Conservation (phyloP, 2,797 vertebrate species). For the Hyperoplus lanceolatus region DNA sequence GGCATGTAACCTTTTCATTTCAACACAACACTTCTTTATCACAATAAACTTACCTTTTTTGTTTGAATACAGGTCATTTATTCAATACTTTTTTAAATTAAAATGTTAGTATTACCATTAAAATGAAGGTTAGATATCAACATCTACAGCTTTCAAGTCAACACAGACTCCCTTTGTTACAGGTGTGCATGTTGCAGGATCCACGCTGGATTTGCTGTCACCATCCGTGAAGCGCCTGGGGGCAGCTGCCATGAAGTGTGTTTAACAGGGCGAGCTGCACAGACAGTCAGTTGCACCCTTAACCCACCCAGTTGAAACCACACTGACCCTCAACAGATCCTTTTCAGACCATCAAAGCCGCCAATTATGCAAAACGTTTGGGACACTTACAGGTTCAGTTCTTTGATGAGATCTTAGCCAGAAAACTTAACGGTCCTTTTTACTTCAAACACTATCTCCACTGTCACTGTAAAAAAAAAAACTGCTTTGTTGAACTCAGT, state of each 20-base stretch:
- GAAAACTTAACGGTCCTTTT: constrained; percentile 10
- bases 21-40: neutral
- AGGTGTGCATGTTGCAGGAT: constrained; percentile 34
- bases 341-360: neutral
- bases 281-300: constrained; percentile 57
- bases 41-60: too few relatives aligned
- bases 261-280: constrained; percentile 11
- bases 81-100: too few relatives aligned
- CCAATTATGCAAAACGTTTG: constrained; percentile 32
- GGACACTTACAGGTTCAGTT: neutral
- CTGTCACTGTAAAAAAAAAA: accelerated
- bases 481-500: neutral
- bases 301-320: too few relatives aligned
- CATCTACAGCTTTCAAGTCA: too few relatives aligned
- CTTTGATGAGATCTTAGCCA: constrained; percentile 25
- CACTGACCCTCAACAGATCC: neutral
- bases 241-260: constrained; percentile 50
- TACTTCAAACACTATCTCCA: neutral
- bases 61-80: too few relatives aligned
- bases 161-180: neutral
- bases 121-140: too few relatives aligned
- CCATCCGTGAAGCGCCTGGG: constrained; percentile 30
- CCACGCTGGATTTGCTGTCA: constrained; percentile 16
- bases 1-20: neutral
- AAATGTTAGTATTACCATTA: too few relatives aligned